phyloP scores from a whole-genome alignment of 2,797 vertebrate species.

The Botia almorhae region DNA sequence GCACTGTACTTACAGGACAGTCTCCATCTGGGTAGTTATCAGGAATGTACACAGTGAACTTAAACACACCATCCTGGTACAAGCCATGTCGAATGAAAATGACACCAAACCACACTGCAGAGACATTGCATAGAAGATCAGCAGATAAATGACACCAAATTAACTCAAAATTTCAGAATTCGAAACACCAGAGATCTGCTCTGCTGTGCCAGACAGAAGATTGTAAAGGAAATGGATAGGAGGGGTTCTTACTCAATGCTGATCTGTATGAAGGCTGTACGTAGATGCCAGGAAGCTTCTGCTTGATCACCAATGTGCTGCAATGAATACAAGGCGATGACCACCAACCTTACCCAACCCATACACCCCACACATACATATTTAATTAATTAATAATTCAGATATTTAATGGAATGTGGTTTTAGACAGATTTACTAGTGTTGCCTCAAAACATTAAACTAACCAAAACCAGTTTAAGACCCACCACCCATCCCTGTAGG shows the following conservation, averaged over 20 bases:
- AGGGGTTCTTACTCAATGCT: conserved; percentile 88
- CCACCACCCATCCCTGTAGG: background rate
- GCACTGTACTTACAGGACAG: conserved; percentile 88
- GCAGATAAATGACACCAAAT: background rate
- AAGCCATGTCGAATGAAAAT: conserved; percentile 97
- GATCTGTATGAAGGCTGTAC: conserved; percentile 97
- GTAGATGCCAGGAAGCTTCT: conserved; percentile 96
- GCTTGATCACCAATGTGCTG: conserved; percentile 96
- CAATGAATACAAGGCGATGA: conserved; percentile 46
- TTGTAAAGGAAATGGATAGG: background rate
- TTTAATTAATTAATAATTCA: too few relatives aligned
- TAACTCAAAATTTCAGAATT: background rate
- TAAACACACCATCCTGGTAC: conserved; percentile 98
- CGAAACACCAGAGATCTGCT: background rate
- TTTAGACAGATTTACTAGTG: background rate
- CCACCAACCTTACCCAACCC: conserved; percentile 44
- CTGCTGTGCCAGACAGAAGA: background rate
- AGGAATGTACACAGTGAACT: conserved; percentile 98
- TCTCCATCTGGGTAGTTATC: conserved; percentile 99
- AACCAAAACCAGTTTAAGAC: background rate
- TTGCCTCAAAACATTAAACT: too few relatives aligned
- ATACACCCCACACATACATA: background rate
- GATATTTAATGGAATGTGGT: background rate
- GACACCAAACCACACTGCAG: conserved; percentile 97
- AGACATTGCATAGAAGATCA: background rate